These are phyloP conservation scores for Lacerta viridis DNA, from an alignment of 2,797 vertebrate species.

Conservation along the genomic window DNA sequence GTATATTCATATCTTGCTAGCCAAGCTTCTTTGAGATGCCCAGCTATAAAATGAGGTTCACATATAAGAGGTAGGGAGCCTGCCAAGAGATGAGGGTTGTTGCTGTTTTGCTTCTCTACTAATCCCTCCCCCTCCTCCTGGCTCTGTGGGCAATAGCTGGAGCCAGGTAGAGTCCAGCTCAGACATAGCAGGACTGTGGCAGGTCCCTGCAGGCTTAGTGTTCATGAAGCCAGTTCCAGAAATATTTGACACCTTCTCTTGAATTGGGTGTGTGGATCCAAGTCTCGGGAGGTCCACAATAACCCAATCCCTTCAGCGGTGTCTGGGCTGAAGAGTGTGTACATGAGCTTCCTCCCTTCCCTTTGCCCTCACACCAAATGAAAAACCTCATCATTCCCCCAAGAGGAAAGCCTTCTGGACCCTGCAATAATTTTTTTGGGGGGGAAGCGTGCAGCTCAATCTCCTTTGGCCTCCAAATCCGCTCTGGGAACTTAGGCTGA, in stretches of 20 bases:
- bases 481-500: background rate
- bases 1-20: background rate
- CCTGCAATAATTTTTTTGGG: background rate
- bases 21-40: background rate
- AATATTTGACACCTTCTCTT: background rate
- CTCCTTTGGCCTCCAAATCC: background rate
- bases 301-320: background rate
- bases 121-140: background rate
- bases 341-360: background rate
- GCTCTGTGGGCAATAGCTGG: background rate
- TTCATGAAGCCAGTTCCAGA: background rate
- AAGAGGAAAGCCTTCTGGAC: background rate
- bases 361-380: background rate
- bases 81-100: too few species aligned
- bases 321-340: too few species aligned
- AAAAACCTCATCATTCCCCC: background rate
- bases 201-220: background rate
- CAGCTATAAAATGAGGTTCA: background rate
- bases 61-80: background rate
- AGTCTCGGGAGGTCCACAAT: background rate
- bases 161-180: background rate
- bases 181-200: background rate
- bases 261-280: background rate
- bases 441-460: background rate
- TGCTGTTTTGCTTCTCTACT: background rate